Evolutionary conservation across 2,113 vertebrate species (phyloP).

Genomic region (Dipodomys stephensi): DNA sequence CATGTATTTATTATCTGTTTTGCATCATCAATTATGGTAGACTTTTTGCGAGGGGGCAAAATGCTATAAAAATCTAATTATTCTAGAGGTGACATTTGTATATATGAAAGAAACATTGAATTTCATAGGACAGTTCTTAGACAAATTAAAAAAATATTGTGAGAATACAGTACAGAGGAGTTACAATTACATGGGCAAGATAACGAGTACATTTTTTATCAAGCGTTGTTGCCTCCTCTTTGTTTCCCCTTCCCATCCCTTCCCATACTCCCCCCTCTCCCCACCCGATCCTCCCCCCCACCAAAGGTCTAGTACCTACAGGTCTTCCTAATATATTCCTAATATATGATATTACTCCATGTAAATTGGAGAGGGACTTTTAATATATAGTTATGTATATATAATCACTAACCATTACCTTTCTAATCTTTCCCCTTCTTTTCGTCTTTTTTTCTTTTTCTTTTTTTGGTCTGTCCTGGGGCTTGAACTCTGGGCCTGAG

Average conservation of each 20-base stretch:
- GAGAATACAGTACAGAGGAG: too few species aligned
- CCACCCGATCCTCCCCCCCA: too few species aligned
- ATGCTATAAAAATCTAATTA: not conserved
- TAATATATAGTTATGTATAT: not conserved
- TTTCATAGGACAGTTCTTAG: not conserved
- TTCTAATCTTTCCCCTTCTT: not conserved
- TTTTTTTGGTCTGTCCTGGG: too few species aligned
- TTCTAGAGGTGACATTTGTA: constrained; percentile 31
- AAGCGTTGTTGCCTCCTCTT: too few species aligned
- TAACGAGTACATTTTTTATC: too few species aligned
- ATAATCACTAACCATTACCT: not conserved
- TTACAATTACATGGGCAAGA: too few species aligned
- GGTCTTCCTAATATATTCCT: too few species aligned
- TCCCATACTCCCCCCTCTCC: too few species aligned
- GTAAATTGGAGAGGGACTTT: not conserved
- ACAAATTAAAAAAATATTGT: not conserved
- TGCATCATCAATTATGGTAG: not conserved
- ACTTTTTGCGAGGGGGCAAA: not conserved
- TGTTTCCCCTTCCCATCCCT: too few species aligned
- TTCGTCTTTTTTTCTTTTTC: not conserved
- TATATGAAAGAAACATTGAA: not conserved
- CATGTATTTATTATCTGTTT: constrained; percentile 14
- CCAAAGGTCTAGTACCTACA: not conserved
- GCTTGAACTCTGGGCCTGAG: too few species aligned
- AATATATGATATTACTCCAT: too few species aligned